Evolutionary conservation across 2,797 vertebrate genomes (phyloP).

Genomic region (Steatocranus sp.): DNA sequence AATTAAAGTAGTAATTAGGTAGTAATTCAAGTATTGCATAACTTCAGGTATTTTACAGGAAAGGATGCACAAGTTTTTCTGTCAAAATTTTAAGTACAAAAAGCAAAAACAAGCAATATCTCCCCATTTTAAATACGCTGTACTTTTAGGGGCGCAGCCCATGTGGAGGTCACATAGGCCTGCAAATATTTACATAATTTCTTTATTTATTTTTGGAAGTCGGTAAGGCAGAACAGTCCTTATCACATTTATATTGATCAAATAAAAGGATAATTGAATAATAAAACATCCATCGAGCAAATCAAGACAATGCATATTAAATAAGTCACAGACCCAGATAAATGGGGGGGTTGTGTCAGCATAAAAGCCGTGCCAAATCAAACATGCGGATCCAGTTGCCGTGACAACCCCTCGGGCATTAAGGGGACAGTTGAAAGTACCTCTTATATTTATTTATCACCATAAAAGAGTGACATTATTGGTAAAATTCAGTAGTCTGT

Average conservation of each 20-base stretch:
- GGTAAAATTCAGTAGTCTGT: neutral
- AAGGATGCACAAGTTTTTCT: neutral
- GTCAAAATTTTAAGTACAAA: neutral
- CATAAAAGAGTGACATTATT: neutral
- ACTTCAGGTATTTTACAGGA: neutral
- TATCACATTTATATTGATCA: neutral
- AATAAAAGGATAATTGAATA: neutral
- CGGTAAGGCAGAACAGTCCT: neutral
- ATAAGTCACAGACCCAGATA: neutral
- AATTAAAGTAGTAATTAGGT: neutral
- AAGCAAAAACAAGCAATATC: neutral
- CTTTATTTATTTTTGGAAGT: neutral
- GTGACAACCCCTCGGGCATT: neutral
- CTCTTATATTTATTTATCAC: neutral
- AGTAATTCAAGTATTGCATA: neutral
- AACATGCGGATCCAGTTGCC: neutral
- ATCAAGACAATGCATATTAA: neutral
- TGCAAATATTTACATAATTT: neutral
- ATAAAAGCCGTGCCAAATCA: neutral
- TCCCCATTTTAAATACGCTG: rapidly evolving
- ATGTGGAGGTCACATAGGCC: neutral
- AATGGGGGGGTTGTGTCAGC: neutral
- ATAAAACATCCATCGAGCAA: neutral
- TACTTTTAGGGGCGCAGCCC: neutral
- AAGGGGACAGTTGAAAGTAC: neutral